These are phyloP conservation scores for Vulpes vulpes DNA, from an alignment of 2,113 vertebrate genomes.

Conservation along the genomic window DNA sequence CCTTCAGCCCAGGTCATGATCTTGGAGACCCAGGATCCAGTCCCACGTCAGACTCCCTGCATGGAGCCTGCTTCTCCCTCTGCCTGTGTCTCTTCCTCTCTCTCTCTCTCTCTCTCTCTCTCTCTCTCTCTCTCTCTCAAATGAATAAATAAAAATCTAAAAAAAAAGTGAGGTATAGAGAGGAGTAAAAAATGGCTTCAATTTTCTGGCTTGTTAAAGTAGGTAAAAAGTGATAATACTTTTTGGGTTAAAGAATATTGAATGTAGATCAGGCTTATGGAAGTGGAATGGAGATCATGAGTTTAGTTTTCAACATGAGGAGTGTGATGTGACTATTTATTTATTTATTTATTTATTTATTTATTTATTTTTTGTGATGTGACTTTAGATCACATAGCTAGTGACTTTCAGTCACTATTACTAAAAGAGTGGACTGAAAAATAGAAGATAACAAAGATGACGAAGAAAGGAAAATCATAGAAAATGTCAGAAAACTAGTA, in stretches of 20 bases:
- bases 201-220: conserved; percentile 3
- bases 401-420: neutral
- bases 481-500: neutral
- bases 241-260: neutral
- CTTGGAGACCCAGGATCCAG: too few relatives aligned
- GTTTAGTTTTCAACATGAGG: neutral
- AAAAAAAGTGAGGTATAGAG: neutral
- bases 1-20: too few relatives aligned
- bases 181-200: neutral
- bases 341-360: neutral
- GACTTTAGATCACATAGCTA: neutral
- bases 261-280: neutral
- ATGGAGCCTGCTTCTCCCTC: too few relatives aligned
- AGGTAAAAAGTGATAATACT: neutral
- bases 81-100: too few relatives aligned
- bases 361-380: neutral
- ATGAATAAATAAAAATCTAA: too few relatives aligned
- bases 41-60: too few relatives aligned
- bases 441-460: neutral
- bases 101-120: too few relatives aligned
- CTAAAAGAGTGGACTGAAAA: neutral
- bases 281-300: neutral
- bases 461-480: neutral
- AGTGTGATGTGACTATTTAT: neutral
- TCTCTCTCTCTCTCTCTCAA: too few relatives aligned